A percentile compares a stretch with the other conserved stretches of the same genome.
Conservation (phyloP, 2,113 vertebrate species). For the Scopus umbretta region DNA sequence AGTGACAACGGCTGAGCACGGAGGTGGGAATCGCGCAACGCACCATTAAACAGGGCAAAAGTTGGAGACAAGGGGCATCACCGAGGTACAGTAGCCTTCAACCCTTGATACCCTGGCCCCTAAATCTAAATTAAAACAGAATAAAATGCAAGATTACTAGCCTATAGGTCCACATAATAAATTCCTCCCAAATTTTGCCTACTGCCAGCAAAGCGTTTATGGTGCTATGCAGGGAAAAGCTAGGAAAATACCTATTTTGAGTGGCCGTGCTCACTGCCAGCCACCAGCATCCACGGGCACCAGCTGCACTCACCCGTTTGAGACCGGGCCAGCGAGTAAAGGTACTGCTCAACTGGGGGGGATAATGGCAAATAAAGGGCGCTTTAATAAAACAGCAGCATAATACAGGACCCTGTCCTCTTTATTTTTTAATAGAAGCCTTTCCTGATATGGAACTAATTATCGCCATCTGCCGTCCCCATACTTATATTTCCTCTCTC, state of each 20-base stretch:
- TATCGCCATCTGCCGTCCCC: slow-evolving; percentile 90
- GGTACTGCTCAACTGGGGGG: not conserved
- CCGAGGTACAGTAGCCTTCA: not conserved
- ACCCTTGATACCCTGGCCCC: not conserved
- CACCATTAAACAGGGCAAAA: not conserved
- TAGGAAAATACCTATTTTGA: rapidly evolving
- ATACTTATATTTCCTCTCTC: slow-evolving; percentile 86
- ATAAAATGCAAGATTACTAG: not conserved
- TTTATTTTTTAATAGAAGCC: slow-evolving; percentile 58
- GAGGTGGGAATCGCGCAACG: rapidly evolving
- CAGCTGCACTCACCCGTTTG: not conserved
- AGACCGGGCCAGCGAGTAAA: not conserved
- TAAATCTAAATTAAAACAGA: not conserved
- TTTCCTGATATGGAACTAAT: slow-evolving; percentile 83
- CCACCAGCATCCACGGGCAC: rapidly evolving
- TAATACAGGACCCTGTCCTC: slow-evolving; percentile 36
- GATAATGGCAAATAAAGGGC: slow-evolving; percentile 9
- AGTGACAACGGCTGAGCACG: not conserved
- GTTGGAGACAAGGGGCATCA: not conserved
- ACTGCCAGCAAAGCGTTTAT: not conserved
- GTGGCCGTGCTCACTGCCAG: not conserved
- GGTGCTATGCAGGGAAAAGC: rapidly evolving
- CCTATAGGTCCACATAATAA: not conserved
- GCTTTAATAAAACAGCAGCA: slow-evolving; percentile 60
- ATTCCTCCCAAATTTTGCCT: not conserved